Base-by-base conservation (phyloP, 2,888 invertebrate species). In the Drosophila nigritarsus region DNA sequence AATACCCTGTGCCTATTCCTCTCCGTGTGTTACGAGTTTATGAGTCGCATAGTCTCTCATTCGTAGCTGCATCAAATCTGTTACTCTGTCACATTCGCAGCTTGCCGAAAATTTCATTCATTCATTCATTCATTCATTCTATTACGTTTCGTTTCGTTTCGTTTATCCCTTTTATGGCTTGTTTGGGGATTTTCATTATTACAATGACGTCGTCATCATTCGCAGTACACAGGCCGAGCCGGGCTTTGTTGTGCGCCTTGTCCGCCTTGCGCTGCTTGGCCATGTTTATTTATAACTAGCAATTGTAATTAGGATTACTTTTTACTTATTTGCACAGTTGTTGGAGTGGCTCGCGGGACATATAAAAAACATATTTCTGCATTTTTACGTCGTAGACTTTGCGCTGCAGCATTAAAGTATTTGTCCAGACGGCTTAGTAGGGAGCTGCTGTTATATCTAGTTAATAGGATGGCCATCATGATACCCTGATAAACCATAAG, bases 221-320 rank as follows among this genome's bases (percentile, higher is more conserved):
- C 68, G 13, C 45, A 29, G 51, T 7, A 24, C 36, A 32, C 51
- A 49, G 65, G 11, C 53, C 20, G 34, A 65, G 59, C 40, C 60
- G 9, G 32, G 69, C 49, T 55, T 56, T 77, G 51, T 62, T 65
- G 32, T 58, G 49, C 51, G 55, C 32, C 32, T 32, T 32, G 32
- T 34, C 72, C 18, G 49, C 27, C 20, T 20, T 20, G 32, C 54
- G 61, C 63, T 48, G 66, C 79, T 71, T 83, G 75, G 63, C 83
- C 88, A 89, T 86, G 90, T 84, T 90, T 86, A 86, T 88, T 88
- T 86, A 86, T 90, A 86, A 88, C 87, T 88, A 82, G 76, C 89
- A 88, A 86, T 86, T 90, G 90, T 86, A 86, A 86, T 86, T 86
- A 86, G 86, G 86, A 90, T 86, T 86, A 90, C 84, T 86, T 90